A percentile compares a stretch with the other conserved stretches of the same genome.
These are phyloP conservation scores for Lepisosteus osseus DNA, from an alignment of 2,113 vertebrate genomes.

Conservation along the genomic window DNA sequence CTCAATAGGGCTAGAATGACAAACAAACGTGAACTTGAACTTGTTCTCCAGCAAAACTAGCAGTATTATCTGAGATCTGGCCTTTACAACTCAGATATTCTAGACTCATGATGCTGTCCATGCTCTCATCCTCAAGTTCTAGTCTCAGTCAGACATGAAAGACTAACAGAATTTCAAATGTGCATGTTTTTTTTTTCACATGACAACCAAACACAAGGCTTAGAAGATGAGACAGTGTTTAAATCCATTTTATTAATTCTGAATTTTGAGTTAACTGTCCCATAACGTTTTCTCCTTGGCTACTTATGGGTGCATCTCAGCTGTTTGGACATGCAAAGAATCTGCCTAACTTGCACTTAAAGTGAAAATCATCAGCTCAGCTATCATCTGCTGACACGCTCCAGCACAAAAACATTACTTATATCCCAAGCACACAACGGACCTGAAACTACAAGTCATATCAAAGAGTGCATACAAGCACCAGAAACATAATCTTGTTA, in stretches of 20 bases:
- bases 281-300: neutral
- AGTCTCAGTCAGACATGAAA: neutral
- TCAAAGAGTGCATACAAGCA: conserved; percentile 8
- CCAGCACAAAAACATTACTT: conserved; percentile 10
- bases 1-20: no score
- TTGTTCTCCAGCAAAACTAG: no score
- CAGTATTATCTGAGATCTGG: neutral
- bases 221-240: no score
- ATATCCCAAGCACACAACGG: conserved; percentile 21
- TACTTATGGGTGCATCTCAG: conserved; percentile 6
- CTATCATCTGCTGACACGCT: conserved; percentile 35
- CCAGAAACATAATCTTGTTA: conserved; percentile 41
- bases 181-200: no score
- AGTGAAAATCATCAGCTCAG: conserved; percentile 37
- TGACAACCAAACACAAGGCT: no score
- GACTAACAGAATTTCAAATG: no score
- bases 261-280: no score
- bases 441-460: conserved; percentile 24
- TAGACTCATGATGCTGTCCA: neutral
- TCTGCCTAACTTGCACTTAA: conserved; percentile 37
- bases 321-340: conserved; percentile 26
- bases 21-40: no score
- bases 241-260: no score
- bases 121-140: neutral
- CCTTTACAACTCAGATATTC: neutral